phyloP scores from a whole-genome alignment of 2,797 vertebrate species.

The Acridotheres tristis region DNA sequence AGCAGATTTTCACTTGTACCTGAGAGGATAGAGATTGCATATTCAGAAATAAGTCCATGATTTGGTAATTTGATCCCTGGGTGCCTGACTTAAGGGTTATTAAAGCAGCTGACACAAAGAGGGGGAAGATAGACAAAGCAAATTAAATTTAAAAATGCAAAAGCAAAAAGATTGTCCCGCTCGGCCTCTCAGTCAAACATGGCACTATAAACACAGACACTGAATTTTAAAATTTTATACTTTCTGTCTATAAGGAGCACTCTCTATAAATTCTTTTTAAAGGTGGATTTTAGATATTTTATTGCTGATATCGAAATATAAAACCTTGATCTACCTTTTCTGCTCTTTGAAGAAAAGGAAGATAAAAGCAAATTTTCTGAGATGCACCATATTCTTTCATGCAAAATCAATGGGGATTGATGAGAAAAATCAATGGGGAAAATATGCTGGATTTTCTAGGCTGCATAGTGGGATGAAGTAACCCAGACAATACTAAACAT shows the following conservation, averaged over 20 bases:
- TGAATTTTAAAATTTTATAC: not conserved
- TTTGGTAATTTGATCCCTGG: not conserved
- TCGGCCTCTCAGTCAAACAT: not conserved
- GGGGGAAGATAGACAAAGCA: not conserved
- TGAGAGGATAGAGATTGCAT: not conserved
- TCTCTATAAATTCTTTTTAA: not conserved
- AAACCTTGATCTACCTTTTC: not conserved
- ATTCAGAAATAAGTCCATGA: not conserved
- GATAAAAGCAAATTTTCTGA: not conserved
- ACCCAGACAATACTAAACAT: not conserved
- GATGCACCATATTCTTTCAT: not conserved
- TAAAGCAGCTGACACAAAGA: not conserved
- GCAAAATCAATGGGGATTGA: not conserved
- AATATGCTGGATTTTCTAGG: not conserved
- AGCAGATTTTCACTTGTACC: not conserved
- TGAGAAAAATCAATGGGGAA: slow-evolving; percentile 7
- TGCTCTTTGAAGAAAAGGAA: not conserved
- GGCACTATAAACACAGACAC: not conserved
- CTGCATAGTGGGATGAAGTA: not conserved
- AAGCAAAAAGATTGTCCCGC: not conserved
- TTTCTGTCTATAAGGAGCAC: not conserved
- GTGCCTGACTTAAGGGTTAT: not conserved
- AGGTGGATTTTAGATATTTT: not conserved
- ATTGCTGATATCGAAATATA: not conserved
- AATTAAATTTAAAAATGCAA: not conserved